A percentile compares a stretch with the other conserved stretches of the same genome.
Conservation (phyloP, 2,113 vertebrate genomes). For the Bagarius yarrelli region DNA sequence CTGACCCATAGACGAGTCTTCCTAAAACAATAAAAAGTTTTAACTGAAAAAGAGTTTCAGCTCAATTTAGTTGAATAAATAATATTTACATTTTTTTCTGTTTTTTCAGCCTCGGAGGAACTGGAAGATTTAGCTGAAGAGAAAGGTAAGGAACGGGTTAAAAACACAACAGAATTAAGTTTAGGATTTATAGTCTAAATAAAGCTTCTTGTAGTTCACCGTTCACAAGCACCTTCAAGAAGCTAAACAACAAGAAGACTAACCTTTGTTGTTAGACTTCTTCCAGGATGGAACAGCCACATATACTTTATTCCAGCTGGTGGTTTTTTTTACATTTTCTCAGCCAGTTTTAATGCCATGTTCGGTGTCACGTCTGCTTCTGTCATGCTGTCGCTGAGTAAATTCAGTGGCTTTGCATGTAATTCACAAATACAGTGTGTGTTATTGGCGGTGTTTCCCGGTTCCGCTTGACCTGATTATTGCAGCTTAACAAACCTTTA, state of each 20-base stretch:
- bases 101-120: slow-evolving; percentile 60
- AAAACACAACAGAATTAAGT: neutral
- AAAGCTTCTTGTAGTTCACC: neutral
- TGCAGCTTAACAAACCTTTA: too few relatives aligned
- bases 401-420: too few relatives aligned
- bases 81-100: slow-evolving; percentile 14
- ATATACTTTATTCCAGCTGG: neutral
- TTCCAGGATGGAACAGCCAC: neutral
- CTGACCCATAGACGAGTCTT: neutral
- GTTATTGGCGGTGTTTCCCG: too few relatives aligned
- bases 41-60: too few relatives aligned
- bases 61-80: neutral
- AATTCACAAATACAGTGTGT: too few relatives aligned
- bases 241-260: neutral
- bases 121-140: slow-evolving; percentile 40
- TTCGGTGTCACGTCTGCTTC: too few relatives aligned
- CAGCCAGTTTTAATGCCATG: neutral
- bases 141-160: slow-evolving; percentile 43
- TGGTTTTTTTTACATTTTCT: neutral
- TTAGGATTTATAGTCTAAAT: neutral
- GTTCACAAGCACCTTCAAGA: neutral
- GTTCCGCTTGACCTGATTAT: too few relatives aligned
- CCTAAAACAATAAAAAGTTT: neutral
- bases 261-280: neutral
- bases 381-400: too few relatives aligned